Evolutionary conservation across 2,888 invertebrate species (phyloP), one percentile per base, ranked within the genome.

Genomic region (Sialis lutaria): DNA sequence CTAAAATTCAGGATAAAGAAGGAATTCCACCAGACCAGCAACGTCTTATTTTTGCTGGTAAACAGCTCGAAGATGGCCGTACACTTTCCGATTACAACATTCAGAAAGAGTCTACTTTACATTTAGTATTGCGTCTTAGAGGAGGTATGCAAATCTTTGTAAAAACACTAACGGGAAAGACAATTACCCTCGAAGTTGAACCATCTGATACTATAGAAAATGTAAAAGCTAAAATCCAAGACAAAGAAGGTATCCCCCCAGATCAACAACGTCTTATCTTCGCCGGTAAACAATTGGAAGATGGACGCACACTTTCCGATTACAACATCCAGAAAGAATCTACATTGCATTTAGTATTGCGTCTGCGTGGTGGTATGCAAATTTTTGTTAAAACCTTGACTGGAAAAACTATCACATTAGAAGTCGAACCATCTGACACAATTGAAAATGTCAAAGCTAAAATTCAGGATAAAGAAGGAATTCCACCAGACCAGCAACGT

Each of bases 1-100:
- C 86, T 0, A 89, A 89, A 63, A 88, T 89, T 55, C 87, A 89
- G 60, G 87, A 89, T 56, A 90, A 89, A 65, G 89, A 89, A 63
- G 89, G 89, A 45, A 88, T 89, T 56, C 88, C 89, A 1, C 88
- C 88, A 56, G 88, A 88, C 65, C 87, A 89, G 64, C 88, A 89
- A 62, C 76, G 88, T 63, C 70, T 88, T 58, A 89, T 89, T 63
- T 89, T 90, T 61, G 88, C 89, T 59, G 91, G 91, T 50, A 91
- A 90, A 67, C 91, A 91, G 65, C 67, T 92, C 57, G 90, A 90
- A 70, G 90, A 90, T 76, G 89, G 88, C 4, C 80, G 89, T 49
- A 72, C 70, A 57, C 66, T 68, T 52, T 84, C 83, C 1, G 87
- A 90, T 64, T 88, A 88, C 66, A 88, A 88, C 60, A 88, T 89